Percentiles rank a stretch among this genome's conserved stretches.
Conservation (phyloP, 2,113 vertebrate species). For the Archilochus colubris region DNA sequence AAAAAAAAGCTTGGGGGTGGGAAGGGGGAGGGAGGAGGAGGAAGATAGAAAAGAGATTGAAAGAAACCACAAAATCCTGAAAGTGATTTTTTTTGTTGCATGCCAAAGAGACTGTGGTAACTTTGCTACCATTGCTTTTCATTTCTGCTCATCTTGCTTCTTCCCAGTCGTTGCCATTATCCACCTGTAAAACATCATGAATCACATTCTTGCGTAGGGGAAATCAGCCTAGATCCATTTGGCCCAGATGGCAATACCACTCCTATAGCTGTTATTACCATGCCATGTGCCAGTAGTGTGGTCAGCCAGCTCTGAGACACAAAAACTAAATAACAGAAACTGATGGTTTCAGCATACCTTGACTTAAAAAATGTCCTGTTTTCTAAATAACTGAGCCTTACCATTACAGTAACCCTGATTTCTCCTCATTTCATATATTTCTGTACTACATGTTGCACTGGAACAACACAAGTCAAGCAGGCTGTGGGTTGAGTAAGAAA, state of each 20-base stretch:
- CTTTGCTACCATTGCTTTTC: background rate
- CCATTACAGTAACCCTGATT: background rate
- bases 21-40: too few relatives aligned
- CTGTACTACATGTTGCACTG: background rate
- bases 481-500: background rate
- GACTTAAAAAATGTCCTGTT: background rate
- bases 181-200: constrained; percentile 10
- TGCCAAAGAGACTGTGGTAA: background rate
- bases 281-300: background rate
- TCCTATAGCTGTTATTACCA: background rate
- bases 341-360: background rate
- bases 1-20: too few relatives aligned
- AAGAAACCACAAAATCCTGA: background rate
- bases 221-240: background rate
- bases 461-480: background rate
- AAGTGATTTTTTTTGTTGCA: background rate
- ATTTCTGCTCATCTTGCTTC: background rate
- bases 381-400: background rate
- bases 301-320: background rate
- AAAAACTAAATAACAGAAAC: background rate
- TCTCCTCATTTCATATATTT: background rate
- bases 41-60: background rate
- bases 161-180: background rate
- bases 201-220: background rate
- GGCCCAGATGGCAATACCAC: background rate